These are phyloP conservation scores for Rhyacichthys aspro DNA, from an alignment of 2,797 vertebrate species.

Conservation along the genomic window DNA sequence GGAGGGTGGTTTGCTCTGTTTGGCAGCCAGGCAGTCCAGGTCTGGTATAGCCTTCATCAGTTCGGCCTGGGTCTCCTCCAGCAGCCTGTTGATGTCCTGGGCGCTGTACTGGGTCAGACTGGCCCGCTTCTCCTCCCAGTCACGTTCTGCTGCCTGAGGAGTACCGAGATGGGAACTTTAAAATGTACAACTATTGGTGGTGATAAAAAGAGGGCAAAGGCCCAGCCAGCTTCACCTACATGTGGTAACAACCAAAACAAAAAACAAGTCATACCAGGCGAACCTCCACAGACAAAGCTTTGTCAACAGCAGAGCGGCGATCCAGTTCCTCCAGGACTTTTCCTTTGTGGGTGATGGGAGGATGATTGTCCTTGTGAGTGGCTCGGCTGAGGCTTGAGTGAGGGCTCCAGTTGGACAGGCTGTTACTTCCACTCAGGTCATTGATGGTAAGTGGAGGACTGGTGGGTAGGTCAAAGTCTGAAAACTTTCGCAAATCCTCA, in stretches of 20 bases:
- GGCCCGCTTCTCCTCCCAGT: slow-evolving; percentile 98
- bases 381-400: slow-evolving; percentile 72
- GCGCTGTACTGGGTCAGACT: slow-evolving; percentile 95
- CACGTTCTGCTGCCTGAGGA: slow-evolving; percentile 91
- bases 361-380: slow-evolving; percentile 77
- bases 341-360: slow-evolving; percentile 83
- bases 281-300: slow-evolving; percentile 92
- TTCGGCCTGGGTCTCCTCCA: slow-evolving; percentile 97
- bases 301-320: slow-evolving; percentile 86
- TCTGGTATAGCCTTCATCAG: slow-evolving; percentile 98
- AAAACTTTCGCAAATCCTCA: slow-evolving; percentile 83
- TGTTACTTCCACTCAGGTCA: slow-evolving; percentile 78
- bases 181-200: slow-evolving; percentile 1
- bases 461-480: slow-evolving; percentile 87
- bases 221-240: neutral
- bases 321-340: slow-evolving; percentile 86
- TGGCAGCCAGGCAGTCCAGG: slow-evolving; percentile 91
- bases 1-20: slow-evolving; percentile 84
- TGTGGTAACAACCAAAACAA: no score
- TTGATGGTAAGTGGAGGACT: slow-evolving; percentile 89
- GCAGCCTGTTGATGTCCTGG: slow-evolving; percentile 96
- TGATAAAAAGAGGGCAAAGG: neutral
- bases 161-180: slow-evolving; percentile 3
- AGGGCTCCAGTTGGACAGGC: slow-evolving; percentile 83
- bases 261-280: slow-evolving; percentile 76